Percentiles rank a stretch among this genome's conserved stretches.
phyloP scores from a whole-genome alignment of 2,797 vertebrate species.

The Gadopsis marmoratus region DNA sequence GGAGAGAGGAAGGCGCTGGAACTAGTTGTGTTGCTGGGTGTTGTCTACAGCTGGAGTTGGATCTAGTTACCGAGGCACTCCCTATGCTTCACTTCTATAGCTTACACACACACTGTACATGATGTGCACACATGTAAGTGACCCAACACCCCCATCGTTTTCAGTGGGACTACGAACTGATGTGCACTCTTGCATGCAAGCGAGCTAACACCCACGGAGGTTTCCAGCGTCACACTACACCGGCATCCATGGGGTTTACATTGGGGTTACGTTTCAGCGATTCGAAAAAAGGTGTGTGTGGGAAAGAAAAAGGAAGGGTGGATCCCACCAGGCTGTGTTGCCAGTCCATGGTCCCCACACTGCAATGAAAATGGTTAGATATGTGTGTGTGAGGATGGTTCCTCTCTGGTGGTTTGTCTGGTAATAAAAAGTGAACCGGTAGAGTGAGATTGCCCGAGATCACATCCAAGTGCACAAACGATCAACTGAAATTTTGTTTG shows the following conservation, averaged over 20 bases:
- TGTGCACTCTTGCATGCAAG: slow-evolving; percentile 16
- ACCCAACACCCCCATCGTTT: slow-evolving; percentile 33
- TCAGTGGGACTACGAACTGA: slow-evolving; percentile 14
- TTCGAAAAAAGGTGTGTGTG: slow-evolving; percentile 19
- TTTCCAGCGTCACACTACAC: slow-evolving; percentile 16
- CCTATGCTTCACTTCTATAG: slow-evolving; percentile 63
- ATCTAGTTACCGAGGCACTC: slow-evolving; percentile 81
- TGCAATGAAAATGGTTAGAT: too few species aligned
- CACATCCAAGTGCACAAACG: slow-evolving; percentile 18
- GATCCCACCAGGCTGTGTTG: too few species aligned
- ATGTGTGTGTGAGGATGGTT: slow-evolving; percentile 24
- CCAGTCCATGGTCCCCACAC: too few species aligned
- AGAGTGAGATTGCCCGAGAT: slow-evolving; percentile 51
- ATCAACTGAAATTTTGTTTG: slow-evolving; percentile 62
- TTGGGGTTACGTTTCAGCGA: slow-evolving; percentile 14
- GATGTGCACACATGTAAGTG: slow-evolving; percentile 43
- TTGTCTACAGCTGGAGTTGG: slow-evolving; percentile 82
- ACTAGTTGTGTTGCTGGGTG: slow-evolving; percentile 78
- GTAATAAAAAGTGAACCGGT: slow-evolving; percentile 58
- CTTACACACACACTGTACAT: slow-evolving; percentile 39
- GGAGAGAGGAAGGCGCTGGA: slow-evolving; percentile 65
- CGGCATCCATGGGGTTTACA: slow-evolving; percentile 31
- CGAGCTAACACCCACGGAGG: slow-evolving; percentile 37
- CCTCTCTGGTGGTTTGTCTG: slow-evolving; percentile 14
- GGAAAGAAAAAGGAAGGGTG: not conserved